A percentile compares a stretch with the other conserved stretches of the same genome.
Evolutionary conservation across 2,797 vertebrate species (phyloP).

Genomic region (Pantherophis vulpinus): DNA sequence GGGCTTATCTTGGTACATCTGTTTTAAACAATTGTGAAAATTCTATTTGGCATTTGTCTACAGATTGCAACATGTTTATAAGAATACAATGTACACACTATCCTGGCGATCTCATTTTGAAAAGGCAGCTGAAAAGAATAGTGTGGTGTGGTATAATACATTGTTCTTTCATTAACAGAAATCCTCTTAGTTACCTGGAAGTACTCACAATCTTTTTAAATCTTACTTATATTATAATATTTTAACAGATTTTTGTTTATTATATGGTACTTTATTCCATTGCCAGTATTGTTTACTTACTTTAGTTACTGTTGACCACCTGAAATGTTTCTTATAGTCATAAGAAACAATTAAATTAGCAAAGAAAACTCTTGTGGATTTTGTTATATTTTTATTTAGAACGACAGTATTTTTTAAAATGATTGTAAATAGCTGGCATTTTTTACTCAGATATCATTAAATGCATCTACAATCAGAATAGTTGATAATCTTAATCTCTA

Average conservation of each 20-base stretch:
- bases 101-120: neutral
- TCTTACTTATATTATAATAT: neutral
- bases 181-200: neutral
- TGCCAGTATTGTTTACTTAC: neutral
- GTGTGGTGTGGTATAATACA: neutral
- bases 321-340: neutral
- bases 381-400: neutral
- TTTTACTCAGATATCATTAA: neutral
- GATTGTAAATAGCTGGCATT: neutral
- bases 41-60: neutral
- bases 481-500: neutral
- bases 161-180: neutral
- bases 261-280: neutral
- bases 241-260: neutral
- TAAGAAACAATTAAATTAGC: neutral
- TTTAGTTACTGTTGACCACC: neutral
- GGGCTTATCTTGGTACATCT: neutral
- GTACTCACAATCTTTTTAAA: neutral
- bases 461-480: neutral
- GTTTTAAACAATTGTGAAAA: neutral
- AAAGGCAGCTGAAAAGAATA: neutral
- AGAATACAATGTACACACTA: neutral
- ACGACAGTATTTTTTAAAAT: neutral
- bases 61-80: neutral
- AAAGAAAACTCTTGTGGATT: neutral